Evolutionary conservation across 2,888 invertebrate species (phyloP), one percentile per base, ranked within the genome.

Genomic region (Heteropelma amictum): DNA sequence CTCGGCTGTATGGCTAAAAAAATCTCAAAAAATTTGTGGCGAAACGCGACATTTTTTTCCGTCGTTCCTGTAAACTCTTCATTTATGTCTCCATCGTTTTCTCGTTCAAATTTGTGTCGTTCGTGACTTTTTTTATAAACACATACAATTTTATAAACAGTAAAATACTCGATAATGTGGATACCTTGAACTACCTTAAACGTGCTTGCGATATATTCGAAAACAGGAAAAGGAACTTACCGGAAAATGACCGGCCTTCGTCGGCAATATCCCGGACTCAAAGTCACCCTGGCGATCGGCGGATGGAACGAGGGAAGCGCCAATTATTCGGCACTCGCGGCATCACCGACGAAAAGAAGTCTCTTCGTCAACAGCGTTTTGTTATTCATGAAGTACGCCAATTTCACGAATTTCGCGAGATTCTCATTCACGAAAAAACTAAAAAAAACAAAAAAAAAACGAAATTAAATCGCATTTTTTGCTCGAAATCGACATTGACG

Each of bases 221-320:
- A 26, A 42, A 5, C 76, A 90, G 88, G 83, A 28, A 82, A 75
- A 60, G 90, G 88, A 42, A 87, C 87, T 8, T 95, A 92, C 87
- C 93, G 92, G 77, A 92, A 93, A 12, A 89, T 95, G 67, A 94
- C 94, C 0, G 90, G 90, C 0, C 85, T 96, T 0, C 94, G 94
- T 81, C 87, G 91, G 51, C 90, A 90, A 8, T 92, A 94, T 87
- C 94, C 95, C 0, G 93, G 94, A 81, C 87, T 97, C 47, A 91
- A 91, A 84, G 93, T 95, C 3, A 92, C 93, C 1, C 87, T 97
- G 8, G 97, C 96, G 0, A 95, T 97, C 38, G 97, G 97, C 0
- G 97, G 97, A 0, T 97, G 97, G 97, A 97, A 96, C 86, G 96
- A 97, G 86, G 97, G 96, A 0, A 96, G 96, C 0, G 86, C 89